phyloP scores from a whole-genome alignment of 2,888 invertebrate species.

The Escarpia spicata region DNA sequence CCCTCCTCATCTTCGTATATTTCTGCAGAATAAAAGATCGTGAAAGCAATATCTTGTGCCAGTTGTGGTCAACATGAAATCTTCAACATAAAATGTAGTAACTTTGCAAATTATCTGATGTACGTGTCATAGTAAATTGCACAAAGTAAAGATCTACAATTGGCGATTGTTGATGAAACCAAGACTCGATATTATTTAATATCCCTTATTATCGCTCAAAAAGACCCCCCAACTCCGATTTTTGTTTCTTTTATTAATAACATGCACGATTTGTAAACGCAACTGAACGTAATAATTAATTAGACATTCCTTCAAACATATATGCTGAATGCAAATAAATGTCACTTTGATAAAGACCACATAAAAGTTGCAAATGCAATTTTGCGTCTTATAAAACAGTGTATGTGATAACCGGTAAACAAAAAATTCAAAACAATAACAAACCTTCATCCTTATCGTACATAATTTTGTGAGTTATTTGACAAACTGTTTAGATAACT shows the following conservation, averaged over 20 bases:
- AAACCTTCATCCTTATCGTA: constrained; percentile 9
- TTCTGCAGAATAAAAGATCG: neutral
- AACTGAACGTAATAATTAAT: neutral
- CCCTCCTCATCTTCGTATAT: constrained; percentile 38
- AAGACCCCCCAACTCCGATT: neutral
- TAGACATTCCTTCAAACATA: neutral
- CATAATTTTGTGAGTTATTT: neutral
- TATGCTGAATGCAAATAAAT: constrained; percentile 13
- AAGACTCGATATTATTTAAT: neutral
- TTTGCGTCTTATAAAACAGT: neutral
- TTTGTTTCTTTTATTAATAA: neutral
- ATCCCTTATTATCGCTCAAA: neutral
- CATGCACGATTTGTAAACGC: neutral
- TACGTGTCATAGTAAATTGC: neutral
- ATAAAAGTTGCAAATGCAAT: neutral
- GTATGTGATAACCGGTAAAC: neutral
- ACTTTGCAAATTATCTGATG: neutral
- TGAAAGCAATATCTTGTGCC: too few relatives aligned
- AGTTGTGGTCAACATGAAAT: too few relatives aligned
- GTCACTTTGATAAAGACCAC: neutral
- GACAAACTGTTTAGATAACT: neutral
- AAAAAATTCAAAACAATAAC: neutral
- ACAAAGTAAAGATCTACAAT: neutral
- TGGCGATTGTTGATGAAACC: neutral
- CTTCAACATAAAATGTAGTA: too few relatives aligned